Percentiles rank a stretch among this genome's conserved stretches.
These are phyloP conservation scores for Callosobruchus maculatus DNA, from an alignment of 2,888 invertebrate species.

Conservation along the genomic window DNA sequence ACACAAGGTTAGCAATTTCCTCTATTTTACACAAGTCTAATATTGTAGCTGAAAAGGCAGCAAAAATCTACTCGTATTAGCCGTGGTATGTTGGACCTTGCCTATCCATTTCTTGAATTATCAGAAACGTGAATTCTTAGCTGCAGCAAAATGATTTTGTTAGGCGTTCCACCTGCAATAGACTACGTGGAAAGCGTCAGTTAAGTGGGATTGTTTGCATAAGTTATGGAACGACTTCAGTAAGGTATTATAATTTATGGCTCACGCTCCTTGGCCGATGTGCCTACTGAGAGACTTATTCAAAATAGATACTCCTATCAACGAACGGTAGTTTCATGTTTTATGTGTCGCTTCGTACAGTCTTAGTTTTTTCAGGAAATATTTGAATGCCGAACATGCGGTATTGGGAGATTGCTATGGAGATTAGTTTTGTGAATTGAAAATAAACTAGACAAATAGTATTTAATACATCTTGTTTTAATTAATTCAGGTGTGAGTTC, in stretches of 20 bases:
- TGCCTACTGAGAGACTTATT: not conserved
- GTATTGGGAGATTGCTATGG: not conserved
- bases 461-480: no score
- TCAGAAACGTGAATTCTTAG: no score
- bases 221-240: not conserved
- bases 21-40: no score
- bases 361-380: not conserved
- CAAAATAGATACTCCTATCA: not conserved
- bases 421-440: not conserved
- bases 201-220: not conserved
- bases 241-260: not conserved
- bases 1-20: no score
- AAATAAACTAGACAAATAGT: not conserved
- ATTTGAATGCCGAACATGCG: not conserved
- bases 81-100: no score
- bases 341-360: not conserved
- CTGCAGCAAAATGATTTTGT: no score
- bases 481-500: no score
- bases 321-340: not conserved
- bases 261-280: not conserved
- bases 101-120: no score
- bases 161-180: not conserved
- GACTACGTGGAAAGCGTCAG: not conserved
- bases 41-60: no score
- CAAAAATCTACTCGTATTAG: no score